Conservation (phyloP, 2,888 invertebrate species). For the Hydraecia micacea region DNA sequence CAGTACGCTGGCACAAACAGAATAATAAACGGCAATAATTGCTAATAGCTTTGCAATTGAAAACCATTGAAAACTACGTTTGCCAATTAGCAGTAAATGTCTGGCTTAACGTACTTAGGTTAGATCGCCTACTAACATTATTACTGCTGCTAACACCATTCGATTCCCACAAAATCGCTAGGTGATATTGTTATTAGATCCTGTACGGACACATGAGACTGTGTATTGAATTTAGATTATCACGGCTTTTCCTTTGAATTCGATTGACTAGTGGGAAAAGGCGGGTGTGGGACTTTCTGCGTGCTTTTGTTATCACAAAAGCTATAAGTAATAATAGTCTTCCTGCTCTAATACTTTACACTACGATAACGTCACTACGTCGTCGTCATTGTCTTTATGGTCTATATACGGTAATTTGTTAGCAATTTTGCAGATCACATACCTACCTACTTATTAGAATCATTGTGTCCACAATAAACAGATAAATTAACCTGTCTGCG, state of each 20-base stretch:
- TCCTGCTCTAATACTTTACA: not conserved
- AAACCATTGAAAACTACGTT: slow-evolving; percentile 56
- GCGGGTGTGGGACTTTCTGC: not conserved
- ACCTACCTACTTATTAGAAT: not conserved
- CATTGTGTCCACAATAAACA: slow-evolving; percentile 7
- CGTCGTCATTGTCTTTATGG: no score
- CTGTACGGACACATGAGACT: slow-evolving; percentile 10
- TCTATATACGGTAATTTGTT: no score
- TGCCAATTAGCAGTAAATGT: slow-evolving; percentile 57
- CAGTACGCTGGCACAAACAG: slow-evolving; percentile 19
- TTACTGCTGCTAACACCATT: slow-evolving; percentile 39
- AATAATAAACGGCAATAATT: slow-evolving; percentile 42
- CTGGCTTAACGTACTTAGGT: slow-evolving; percentile 42
- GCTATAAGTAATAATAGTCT: not conserved
- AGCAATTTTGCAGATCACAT: not conserved
- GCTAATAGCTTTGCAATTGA: slow-evolving; percentile 52
- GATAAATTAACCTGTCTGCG: slow-evolving; percentile 31
- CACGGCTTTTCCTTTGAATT: not conserved
- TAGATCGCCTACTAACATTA: slow-evolving; percentile 40
- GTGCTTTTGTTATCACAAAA: not conserved
- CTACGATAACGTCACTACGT: no score
- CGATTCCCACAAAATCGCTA: slow-evolving; percentile 32
- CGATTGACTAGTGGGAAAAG: not conserved
- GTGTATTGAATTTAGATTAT: slow-evolving; percentile 21
- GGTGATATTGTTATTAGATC: slow-evolving; percentile 37